Base-by-base conservation (phyloP, 2,888 invertebrate genomes). In the Halocaridina rubra region DNA sequence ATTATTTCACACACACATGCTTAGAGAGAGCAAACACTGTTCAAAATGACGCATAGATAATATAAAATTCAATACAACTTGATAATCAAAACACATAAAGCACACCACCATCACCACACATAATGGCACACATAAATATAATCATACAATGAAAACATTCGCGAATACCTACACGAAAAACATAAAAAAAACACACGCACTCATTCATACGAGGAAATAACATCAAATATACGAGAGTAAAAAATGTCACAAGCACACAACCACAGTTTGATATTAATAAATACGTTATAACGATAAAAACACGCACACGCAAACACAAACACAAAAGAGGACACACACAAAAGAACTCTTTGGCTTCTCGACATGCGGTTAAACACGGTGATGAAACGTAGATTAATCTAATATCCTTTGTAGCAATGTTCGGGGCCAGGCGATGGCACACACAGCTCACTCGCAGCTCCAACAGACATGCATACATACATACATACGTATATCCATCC, bases 361-460 rank as follows among this genome's bases (percentile, higher is more conserved):
- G 53, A 19, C 53, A 53, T n/a, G 53, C 53, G 53, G 53, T 53
- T 53, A 19, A n/a, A 69, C 69, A 69, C 29, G 33, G 32, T 19
- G 46, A 39, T 69, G 78, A 46, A 39, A n/a, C n/a, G 64, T 46
- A 67, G 27, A 69, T 78, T 78, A 78, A 78, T 78, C 78, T 78
- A 78, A 78, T 78, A 78, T 78, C 69, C 78, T 78, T 78, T 78
- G 67, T 78, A 39, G 30, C 33, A 39, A 67, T 39, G 78, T 67
- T 4, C 32, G 59, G n/a, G n/a, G n/a, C n/a, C n/a, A n/a, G n/a
- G n/a, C n/a, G n/a, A n/a, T n/a, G n/a, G n/a, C n/a, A n/a, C n/a
- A n/a, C n/a, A n/a, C n/a, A n/a, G n/a, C n/a, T n/a, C n/a, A n/a
- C n/a, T n/a, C n/a, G n/a, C n/a, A n/a, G n/a, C n/a, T n/a, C n/a